Conservation (phyloP, 2,113 vertebrate genomes). For the Ameiurus melas region DNA sequence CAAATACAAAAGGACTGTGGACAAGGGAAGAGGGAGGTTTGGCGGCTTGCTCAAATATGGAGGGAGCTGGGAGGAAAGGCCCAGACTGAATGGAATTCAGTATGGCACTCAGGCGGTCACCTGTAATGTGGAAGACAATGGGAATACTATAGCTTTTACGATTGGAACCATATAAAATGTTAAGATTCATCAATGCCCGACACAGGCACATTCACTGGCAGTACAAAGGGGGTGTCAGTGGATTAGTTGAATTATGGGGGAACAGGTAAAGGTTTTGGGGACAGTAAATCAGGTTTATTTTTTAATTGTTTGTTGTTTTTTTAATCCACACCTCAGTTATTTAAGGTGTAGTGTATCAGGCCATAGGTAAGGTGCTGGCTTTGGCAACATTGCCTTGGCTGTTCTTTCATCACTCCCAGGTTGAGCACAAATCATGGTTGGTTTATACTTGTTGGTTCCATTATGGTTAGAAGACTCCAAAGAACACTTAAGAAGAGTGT, state of each 20-base stretch:
- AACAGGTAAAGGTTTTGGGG: slow-evolving; percentile 8
- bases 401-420: slow-evolving; percentile 45
- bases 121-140: slow-evolving; percentile 97
- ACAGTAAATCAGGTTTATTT: background rate
- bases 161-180: slow-evolving; percentile 50
- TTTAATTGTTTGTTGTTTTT: background rate
- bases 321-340: slow-evolving; percentile 16
- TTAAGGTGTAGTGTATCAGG: slow-evolving; percentile 20
- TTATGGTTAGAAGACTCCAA: background rate
- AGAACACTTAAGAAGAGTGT: background rate
- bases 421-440: slow-evolving; percentile 17
- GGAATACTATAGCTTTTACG: slow-evolving; percentile 94
- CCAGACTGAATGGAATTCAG: slow-evolving; percentile 99
- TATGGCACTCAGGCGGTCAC: slow-evolving; percentile 99
- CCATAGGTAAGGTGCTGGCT: slow-evolving; percentile 33
- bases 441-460: background rate
- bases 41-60: slow-evolving; percentile 98
- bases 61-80: slow-evolving; percentile 98
- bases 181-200: slow-evolving; percentile 52
- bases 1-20: slow-evolving; percentile 99
- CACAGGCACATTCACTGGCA: slow-evolving; percentile 58
- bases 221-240: slow-evolving; percentile 28
- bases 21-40: slow-evolving; percentile 97
- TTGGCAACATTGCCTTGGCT: slow-evolving; percentile 30
- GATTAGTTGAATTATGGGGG: slow-evolving; percentile 40